Evolutionary conservation across 2,113 vertebrate genomes (phyloP), one percentile per base, ranked within the genome.

Genomic region (Bombycilla garrulus): DNA sequence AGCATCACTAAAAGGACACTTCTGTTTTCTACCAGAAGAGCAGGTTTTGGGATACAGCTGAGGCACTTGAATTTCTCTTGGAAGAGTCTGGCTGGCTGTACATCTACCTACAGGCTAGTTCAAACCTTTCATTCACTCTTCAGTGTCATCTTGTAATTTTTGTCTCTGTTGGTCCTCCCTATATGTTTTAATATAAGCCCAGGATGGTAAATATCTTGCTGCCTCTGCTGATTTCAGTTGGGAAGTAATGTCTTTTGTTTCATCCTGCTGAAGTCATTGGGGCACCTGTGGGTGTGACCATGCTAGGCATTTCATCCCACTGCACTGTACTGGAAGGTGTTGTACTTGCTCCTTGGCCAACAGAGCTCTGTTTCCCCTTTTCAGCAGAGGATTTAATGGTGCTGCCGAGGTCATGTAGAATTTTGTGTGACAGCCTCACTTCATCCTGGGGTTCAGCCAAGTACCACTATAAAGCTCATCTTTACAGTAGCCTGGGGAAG

Each of bases 261-360:
- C 12, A 42, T 28, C 6, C 3, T 3, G 1, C 6, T 60, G 29
- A 64, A 66, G 42, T 80, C 11, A 20, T 3, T 4, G 2, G 18
- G 25, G 7, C 9, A 50, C 31, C 42, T 47, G 17, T 38, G 62
- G n/a, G 15, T 77, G 23, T 33, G 58, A 62, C 26, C 24, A 42
- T 1, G 3, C 51, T 48, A 58, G 50, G 25, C 3, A 8, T 33
- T 88, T 80, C 11, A 60, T 21, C 33, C 25, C 7, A 1, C 24
- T 82, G 64, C 29, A 26, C 22, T 77, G 31, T 48, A 8, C 14
- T 61, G 44, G 29, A 51, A 83, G 40, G 17, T 86, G 50, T 1
- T 80, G 13, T 31, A 45, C n/a, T 83, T 88, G n/a, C 18, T 80
- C 24, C 20, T 36, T 69, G 51, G 25, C 23, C 13, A 25, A 5